Base-by-base conservation (phyloP, 2,113 vertebrate species). In the Xenus cinereus region DNA sequence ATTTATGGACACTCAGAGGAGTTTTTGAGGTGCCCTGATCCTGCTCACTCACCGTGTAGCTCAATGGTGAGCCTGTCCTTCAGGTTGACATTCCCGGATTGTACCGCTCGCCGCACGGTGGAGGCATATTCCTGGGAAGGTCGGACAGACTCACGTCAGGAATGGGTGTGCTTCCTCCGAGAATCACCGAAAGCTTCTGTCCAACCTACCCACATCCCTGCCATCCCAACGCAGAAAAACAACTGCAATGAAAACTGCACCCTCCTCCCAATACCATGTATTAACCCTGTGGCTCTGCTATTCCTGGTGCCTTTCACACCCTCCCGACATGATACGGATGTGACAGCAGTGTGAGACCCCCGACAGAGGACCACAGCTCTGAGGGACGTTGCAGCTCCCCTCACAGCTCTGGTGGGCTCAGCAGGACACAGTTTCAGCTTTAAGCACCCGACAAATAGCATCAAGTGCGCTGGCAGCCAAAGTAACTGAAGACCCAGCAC, bases 11-110 rank as follows among this genome's bases (percentile, higher is more conserved):
- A 35, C 60, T 22, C 33, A 57, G 51, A 69, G 23, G 21, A 81
- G 32, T 41, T 68, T 68, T 33, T 27, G 63, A 32, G 30, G 14
- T 19, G 62, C 19, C 10, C 45, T 12, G 14, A 56, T 41, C 45
- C 60, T 67, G 89, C 73, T 50, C 93, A 89, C 98, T 98, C 98
- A 99, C 99, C 95, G 9, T 99, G 98, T 78, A 99, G 93, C 92
- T 99, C 98, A 54, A 99, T 98, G 86, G 98, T 99, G 46, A 99
- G 98, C 97, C 99, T 98, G 98, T 99, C 98, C 94, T 99, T 99
- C 89, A 98, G 93, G 95, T 98, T 98, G 96, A 98, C 98, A 9
- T 97, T 98, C 90, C 98, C 97, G 0, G 99, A 99, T 92, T 98
- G 99, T 18, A 99, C 98, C 6, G 99, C 98, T 78, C 98, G 98